A percentile compares a stretch with the other conserved stretches of the same genome.
phyloP scores from a whole-genome alignment of 2,797 vertebrate species.

The Etheostoma perlongum region DNA sequence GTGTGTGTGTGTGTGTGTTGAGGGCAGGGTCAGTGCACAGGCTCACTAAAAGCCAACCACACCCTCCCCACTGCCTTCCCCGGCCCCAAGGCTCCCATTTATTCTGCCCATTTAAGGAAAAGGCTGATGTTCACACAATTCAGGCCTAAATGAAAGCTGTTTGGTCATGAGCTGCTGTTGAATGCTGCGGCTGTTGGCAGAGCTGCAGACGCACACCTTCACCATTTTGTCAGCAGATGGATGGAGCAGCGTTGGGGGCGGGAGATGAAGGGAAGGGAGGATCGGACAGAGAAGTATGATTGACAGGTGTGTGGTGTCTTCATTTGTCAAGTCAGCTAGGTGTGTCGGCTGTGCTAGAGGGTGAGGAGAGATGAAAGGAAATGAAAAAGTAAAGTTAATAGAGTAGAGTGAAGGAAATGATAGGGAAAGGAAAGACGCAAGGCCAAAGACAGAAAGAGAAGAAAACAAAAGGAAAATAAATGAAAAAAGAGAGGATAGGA shows the following conservation, averaged over 20 bases:
- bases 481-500: background rate
- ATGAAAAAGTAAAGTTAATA: conserved; percentile 3
- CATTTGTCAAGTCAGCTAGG: conserved; percentile 70
- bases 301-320: conserved; percentile 65
- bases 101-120: conserved; percentile 66
- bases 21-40: conserved; percentile 32
- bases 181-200: conserved; percentile 17
- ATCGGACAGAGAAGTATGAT: conserved; percentile 42
- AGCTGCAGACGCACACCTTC: conserved; percentile 24
- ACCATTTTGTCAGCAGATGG: conserved; percentile 61
- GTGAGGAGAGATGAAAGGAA: conserved; percentile 21
- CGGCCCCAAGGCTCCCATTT: conserved; percentile 45
- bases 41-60: conserved; percentile 36
- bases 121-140: conserved; percentile 62
- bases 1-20: conserved; percentile 33
- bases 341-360: conserved; percentile 47
- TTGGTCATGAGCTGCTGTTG: conserved; percentile 5
- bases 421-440: too few relatives aligned
- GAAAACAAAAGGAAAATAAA: background rate
- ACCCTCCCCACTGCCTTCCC: background rate
- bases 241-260: conserved; percentile 28
- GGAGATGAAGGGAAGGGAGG: conserved; percentile 28
- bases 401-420: background rate
- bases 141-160: conserved; percentile 54
- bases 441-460: background rate